Base-by-base conservation (phyloP, 2,797 vertebrate species). In the Sebastes iracundus region DNA sequence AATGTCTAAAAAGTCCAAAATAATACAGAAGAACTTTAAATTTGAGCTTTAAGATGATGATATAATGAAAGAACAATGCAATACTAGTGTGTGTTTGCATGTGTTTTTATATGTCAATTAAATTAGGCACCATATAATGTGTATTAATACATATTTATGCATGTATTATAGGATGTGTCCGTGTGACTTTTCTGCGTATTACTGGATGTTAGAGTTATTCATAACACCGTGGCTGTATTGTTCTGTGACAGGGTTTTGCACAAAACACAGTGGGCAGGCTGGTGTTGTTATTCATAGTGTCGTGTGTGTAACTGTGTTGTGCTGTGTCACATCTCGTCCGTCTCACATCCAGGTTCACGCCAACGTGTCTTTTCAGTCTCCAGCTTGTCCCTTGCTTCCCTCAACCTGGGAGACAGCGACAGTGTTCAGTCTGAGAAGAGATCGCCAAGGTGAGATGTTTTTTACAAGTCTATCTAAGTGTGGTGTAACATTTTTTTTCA, bases 321-420 rank as follows among this genome's bases (percentile, higher is more conserved):
- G 77, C 66, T 55, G 72, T 87, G 85, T 76, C 78, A 73, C 81
- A 25, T 91, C 49, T 91, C 66, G 4, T 96, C 90, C 66, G 6
- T 96, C 90, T 89, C 82, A 90, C 94, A 88, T 95, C 88, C 93
- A 96, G 96, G 95, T 95, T 97, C 96, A 97, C 94, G 94, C 74
- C 95, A 96, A 93, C 92, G 85, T 98, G 94, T 98, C 91, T 96
- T 97, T 97, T 97, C 96, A 99, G 99, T 98, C 87, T 99, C 98
- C 92, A 98, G 97, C 92, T 95, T 99, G 88, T 98, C 98, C 87
- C 89, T 99, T 88, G 98, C 98, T 16, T 99, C 98, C 12, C 96
- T 99, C 90, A 98, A 94, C 94, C 96, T 97, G 74, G 97, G 97
- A 70, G 97, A 99, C 89, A 96, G 90, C n/a, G 97, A 98, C 88